Percentiles rank a stretch among this genome's conserved stretches.
Evolutionary conservation across 1,140 invertebrate species (phyloP).

Genomic region (Leptinotarsa texana): DNA sequence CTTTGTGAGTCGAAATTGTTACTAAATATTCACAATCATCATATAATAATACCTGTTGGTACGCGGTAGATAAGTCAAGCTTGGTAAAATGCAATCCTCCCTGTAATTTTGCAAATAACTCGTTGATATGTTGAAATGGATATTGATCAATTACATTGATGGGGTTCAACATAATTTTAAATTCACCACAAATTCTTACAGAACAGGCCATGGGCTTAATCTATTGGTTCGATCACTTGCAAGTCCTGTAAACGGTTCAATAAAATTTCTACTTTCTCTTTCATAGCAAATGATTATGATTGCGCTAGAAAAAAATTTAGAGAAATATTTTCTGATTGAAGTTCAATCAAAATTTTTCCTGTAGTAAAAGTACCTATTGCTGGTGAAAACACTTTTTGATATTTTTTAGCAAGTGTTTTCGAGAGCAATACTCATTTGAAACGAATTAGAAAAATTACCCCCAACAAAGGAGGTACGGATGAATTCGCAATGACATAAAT

Average conservation of each 20-base stretch:
- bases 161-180: background rate
- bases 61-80: background rate
- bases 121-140: background rate
- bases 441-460: too few species aligned
- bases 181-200: background rate
- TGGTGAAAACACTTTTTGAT: background rate
- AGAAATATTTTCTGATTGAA: background rate
- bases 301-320: background rate
- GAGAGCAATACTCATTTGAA: background rate
- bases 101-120: background rate
- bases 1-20: background rate
- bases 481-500: background rate
- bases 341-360: background rate
- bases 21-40: background rate
- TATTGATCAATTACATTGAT: background rate
- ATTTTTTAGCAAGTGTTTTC: background rate
- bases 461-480: too few species aligned
- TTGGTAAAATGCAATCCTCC: background rate
- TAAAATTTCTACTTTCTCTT: background rate
- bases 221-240: background rate
- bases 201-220: background rate
- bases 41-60: background rate
- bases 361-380: background rate
- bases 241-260: background rate
- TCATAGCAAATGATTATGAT: background rate